phyloP scores from a whole-genome alignment of 2,797 vertebrate genomes.

The Borostomias antarcticus region DNA sequence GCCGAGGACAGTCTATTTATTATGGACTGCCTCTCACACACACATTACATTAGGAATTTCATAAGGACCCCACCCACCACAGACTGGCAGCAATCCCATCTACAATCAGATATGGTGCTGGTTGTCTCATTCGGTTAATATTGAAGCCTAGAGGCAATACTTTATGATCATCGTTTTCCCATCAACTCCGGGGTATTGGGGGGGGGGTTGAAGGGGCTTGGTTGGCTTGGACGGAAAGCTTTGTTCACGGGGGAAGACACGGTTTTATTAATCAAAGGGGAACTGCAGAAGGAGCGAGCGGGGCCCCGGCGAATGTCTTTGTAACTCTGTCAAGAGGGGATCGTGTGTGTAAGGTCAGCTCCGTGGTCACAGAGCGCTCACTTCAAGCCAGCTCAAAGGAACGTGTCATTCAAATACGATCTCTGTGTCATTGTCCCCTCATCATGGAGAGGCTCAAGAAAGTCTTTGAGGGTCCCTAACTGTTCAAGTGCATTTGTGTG shows the following conservation, averaged over 20 bases:
- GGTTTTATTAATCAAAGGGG: conserved; percentile 75
- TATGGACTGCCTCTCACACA: conserved; percentile 37
- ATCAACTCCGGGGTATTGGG: conserved; percentile 65
- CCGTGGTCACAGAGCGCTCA: conserved; percentile 56
- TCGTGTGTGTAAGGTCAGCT: conserved; percentile 68
- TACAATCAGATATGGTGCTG: conserved; percentile 65
- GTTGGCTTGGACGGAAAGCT: conserved; percentile 55
- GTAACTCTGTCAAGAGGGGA: conserved; percentile 72
- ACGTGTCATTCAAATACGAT: conserved; percentile 65
- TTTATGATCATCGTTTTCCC: conserved; percentile 72
- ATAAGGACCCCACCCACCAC: conserved; percentile 38
- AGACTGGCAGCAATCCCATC: conserved; percentile 58
- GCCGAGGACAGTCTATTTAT: conserved; percentile 37
- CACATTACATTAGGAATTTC: conserved; percentile 57
- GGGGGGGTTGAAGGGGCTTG: conserved; percentile 64
- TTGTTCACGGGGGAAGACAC: conserved; percentile 58
- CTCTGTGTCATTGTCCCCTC: conserved; percentile 59
- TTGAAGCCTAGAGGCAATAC: conserved; percentile 62
- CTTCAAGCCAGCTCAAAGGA: conserved; percentile 65
- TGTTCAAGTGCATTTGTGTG: conserved; percentile 47
- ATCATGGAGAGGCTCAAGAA: conserved; percentile 41
- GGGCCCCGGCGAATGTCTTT: conserved; percentile 69
- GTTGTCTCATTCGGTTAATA: conserved; percentile 66
- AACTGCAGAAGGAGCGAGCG: conserved; percentile 56
- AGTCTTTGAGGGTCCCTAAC: conserved; percentile 21